These are phyloP conservation scores for Chelmon rostratus DNA, from an alignment of 2,797 vertebrate genomes.

Conservation along the genomic window DNA sequence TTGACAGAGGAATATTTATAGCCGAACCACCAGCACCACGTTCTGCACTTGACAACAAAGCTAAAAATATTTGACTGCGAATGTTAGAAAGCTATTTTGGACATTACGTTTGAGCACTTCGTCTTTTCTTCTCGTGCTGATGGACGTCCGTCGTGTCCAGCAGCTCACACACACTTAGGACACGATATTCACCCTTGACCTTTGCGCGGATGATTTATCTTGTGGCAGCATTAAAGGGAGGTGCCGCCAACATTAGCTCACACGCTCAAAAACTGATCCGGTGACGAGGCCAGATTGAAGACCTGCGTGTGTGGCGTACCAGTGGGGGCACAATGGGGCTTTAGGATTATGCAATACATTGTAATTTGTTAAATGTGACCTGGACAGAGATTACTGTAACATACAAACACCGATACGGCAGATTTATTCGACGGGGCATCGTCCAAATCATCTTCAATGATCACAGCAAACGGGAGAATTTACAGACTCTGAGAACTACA, in stretches of 20 bases:
- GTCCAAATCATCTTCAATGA: conserved; percentile 3
- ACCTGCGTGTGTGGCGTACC: not conserved
- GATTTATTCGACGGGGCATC: conserved; percentile 7
- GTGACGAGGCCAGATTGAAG: conserved; percentile 37
- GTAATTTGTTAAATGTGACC: conserved; percentile 43
- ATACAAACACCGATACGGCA: conserved; percentile 14
- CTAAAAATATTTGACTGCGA: not conserved
- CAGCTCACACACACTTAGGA: conserved; percentile 21
- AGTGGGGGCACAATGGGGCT: conserved; percentile 32
- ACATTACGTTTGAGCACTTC: not conserved
- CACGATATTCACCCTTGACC: conserved; percentile 69
- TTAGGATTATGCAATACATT: conserved; percentile 47
- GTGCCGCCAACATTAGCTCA: conserved; percentile 35
- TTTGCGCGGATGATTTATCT: conserved; percentile 46
- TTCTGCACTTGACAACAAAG: conserved; percentile 26
- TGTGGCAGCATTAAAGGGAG: conserved; percentile 44
- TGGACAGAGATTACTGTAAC: conserved; percentile 35
- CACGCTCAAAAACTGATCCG: conserved; percentile 15
- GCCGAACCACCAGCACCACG: not conserved
- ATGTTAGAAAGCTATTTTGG: not conserved
- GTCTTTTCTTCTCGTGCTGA: not conserved
- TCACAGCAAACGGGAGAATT: not conserved
- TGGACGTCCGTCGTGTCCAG: not conserved
- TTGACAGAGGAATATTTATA: conserved; percentile 5
- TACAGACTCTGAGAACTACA: not conserved